Base-by-base conservation (phyloP, 2,113 vertebrate genomes). In the Rhea americana region DNA sequence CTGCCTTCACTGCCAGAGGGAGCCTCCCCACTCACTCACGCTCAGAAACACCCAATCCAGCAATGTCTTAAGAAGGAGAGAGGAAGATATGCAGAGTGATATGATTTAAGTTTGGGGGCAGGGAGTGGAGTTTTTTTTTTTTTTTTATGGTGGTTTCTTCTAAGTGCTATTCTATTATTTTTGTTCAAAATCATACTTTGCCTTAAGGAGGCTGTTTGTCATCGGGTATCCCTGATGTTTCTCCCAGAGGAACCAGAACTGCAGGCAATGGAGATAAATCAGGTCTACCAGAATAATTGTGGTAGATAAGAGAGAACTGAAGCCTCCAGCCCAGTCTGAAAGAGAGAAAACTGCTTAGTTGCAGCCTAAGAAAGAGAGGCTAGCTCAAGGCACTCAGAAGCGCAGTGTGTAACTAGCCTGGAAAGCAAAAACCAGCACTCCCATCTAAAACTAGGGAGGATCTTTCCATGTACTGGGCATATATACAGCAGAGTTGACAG, bases 21-120 rank as follows among this genome's bases (percentile, higher is more conserved):
- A 21, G 24, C 18, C 13, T 73, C 26, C 18, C n/a, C 5, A 2
- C 0, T 0, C 4, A 37, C 22, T 0, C 6, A 35, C 35, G 32
- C 13, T 67, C 25, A 67, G 39, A 56, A 50, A 24, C 37, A n/a
- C 13, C 58, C 15, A 21, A 14, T 61, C 25, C 72, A 61, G 58
- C 20, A 47, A 15, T 6, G 7, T 26, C 26, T 68, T 8, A 4
- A 32, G 24, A 28, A 76, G 67, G 24, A 53, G 48, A 68, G n/a
- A 39, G 72, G 41, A 2, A 6, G 13, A 4, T 2, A 14, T 48
- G 26, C 48, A 25, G 48, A 25, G 19, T 2, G 35, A 10, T 24
- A 8, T 28, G 30, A 8, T 55, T 75, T 53, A 65, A 0, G 32
- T 71, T 16, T 82, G 32, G 9, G 5, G 9, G 4, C 4, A 1